Conservation (phyloP, 2,797 vertebrate species). For the Falco berigora region DNA sequence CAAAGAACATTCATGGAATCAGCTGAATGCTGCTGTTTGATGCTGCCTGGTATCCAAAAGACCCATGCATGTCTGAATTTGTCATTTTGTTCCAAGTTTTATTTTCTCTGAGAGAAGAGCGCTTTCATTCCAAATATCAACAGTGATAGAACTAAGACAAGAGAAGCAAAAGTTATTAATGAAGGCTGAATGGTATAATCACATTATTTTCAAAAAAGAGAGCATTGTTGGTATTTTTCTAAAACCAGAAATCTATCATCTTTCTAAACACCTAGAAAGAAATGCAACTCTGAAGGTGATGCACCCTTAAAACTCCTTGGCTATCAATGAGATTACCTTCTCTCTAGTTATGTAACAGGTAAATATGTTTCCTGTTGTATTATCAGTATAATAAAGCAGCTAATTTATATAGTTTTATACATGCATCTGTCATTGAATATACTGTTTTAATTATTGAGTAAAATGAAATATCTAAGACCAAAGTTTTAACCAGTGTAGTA, state of each 20-base stretch:
- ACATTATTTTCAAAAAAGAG: background rate
- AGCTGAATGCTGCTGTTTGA: background rate
- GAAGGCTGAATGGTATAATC: background rate
- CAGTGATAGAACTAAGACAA: background rate
- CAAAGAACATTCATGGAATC: background rate
- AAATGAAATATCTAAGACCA: background rate
- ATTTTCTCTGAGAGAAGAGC: background rate
- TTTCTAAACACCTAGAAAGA: background rate
- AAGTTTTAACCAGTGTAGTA: background rate
- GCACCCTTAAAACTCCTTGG: background rate
- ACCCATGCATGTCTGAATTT: background rate
- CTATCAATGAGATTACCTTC: background rate
- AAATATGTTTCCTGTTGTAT: background rate
- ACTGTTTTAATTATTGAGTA: background rate
- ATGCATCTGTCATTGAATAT: background rate
- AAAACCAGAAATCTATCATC: background rate
- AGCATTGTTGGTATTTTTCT: background rate
- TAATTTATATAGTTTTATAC: background rate
- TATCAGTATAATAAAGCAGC: background rate
- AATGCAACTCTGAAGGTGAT: background rate
- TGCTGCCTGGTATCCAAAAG: background rate
- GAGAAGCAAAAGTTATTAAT: background rate
- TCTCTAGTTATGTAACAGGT: background rate
- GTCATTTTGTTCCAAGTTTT: background rate
- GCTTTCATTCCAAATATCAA: background rate